Base-by-base conservation (phyloP, 2,888 invertebrate species). In the Pseudanteris insignis region DNA sequence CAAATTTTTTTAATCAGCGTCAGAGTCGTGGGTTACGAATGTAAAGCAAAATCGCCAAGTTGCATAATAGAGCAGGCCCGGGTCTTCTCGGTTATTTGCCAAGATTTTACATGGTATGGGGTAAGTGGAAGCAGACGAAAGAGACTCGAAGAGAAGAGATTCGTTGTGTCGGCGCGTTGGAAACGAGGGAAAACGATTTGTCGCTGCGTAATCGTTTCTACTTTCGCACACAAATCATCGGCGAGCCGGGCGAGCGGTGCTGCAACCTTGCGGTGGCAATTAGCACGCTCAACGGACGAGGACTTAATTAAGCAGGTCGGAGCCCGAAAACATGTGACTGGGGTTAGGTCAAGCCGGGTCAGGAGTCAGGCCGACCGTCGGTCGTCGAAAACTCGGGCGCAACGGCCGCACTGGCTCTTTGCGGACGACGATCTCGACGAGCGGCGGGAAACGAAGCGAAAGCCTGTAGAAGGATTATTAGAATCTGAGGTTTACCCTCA, bases 381-480 rank as follows among this genome's bases (percentile, higher is more conserved):
- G 53, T 47, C 59, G 40, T 30, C 21, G 40, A 55, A 55, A 54
- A 28, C 43, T 46, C 40, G 38, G 44, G 58, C 50, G 36, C 55
- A 47, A 44, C 47, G 46, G 44, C 47, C 51, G 46, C 12, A n/a
- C n/a, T n/a, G n/a, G n/a, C n/a, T n/a, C n/a, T n/a, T n/a, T n/a
- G n/a, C n/a, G n/a, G n/a, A n/a, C n/a, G n/a, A n/a, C n/a, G n/a
- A n/a, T n/a, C n/a, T n/a, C n/a, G n/a, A n/a, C n/a, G n/a, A n/a
- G n/a, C n/a, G n/a, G 54, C 28, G 43, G 32, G 37, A 48, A 48
- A 33, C 46, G 7, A 5, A 21, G 37, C n/a, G n/a, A n/a, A n/a
- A n/a, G n/a, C n/a, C n/a, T n/a, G 36, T 46, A 33, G 48, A 63
- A 65, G 59, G 59, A 68, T 67, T 68, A 69, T 69, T 67, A 68